Evolutionary conservation across 2,888 invertebrate genomes (phyloP), one percentile per base, ranked within the genome.

Genomic region (Diabrotica balteata): DNA sequence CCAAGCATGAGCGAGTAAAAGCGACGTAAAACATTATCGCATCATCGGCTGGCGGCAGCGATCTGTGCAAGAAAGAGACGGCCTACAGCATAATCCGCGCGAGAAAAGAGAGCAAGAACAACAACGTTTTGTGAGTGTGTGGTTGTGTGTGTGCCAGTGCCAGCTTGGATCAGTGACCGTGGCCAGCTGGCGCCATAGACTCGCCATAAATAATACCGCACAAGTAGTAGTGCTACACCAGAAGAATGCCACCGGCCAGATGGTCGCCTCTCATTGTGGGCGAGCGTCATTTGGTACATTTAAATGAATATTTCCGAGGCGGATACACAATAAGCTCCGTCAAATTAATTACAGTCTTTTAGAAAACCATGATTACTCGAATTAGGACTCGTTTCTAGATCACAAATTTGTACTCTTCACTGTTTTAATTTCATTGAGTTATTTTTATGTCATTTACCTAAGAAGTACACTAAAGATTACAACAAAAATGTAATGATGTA

Each of bases 201-300:
- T 76, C 79, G 82, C 82, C 83, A 82, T 84, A 84, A 84, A 84
- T 84, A 84, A 84, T 83, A 82, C 83, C 82, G 83, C 82, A 83
- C 83, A 82, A 83, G 81, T 81, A 83, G 81, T 81, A 81, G 82
- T 80, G 80, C 76, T 75, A 71, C 71, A 70, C 72, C 77, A 73
- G 73, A 78, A 79, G 82, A 81, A 81, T 82, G 82, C 82, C 80
- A 82, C 79, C 77, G 82, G 80, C 83, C 83, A 82, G 82, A 82
- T 82, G 83, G 82, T 82, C 82, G 80, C 77, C 79, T 66, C 73
- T 73, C 72, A 68, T 69, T 64, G 54, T 57, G 55, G 69, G 69
- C 51, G 70, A 63, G 32, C 46, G 57, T 59, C 73, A 53, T 62
- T 72, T 76, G 76, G 74, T 32, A 32, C 32, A 32, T 32, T 32